These are phyloP conservation scores for Clarias platycephalus DNA, from an alignment of 2,797 vertebrate genomes.

Conservation along the genomic window DNA sequence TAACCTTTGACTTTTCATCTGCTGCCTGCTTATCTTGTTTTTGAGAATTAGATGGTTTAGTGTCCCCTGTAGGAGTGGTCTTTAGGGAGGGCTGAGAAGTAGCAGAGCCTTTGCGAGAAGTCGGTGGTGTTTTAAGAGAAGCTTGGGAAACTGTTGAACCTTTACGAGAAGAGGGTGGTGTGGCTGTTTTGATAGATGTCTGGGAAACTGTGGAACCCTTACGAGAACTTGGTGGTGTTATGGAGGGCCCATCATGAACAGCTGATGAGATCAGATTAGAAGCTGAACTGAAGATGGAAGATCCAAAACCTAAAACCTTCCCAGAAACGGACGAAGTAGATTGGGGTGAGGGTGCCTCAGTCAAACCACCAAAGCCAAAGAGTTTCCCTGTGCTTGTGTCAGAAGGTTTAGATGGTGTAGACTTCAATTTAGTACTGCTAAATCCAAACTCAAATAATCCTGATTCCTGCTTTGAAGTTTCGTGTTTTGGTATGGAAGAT, in stretches of 20 bases:
- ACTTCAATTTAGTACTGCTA: conserved; percentile 74
- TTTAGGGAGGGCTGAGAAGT: conserved; percentile 29
- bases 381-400: conserved; percentile 80
- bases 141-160: conserved; percentile 59
- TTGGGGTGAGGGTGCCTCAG: conserved; percentile 75
- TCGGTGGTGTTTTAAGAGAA: conserved; percentile 72
- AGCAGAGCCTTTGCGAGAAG: conserved; percentile 52
- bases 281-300: conserved; percentile 84
- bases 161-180: conserved; percentile 69
- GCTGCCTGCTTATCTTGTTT: conserved; percentile 25
- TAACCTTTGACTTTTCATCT: conserved; percentile 27
- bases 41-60: conserved; percentile 54
- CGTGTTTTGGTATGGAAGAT: conserved; percentile 51
- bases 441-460: conserved; percentile 80
- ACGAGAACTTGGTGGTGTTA: conserved; percentile 64
- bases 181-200: conserved; percentile 64
- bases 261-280: conserved; percentile 87
- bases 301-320: conserved; percentile 85
- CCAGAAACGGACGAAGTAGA: conserved; percentile 77
- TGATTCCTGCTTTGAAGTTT: conserved; percentile 71
- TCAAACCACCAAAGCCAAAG: conserved; percentile 79
- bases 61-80: conserved; percentile 31
- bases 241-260: conserved; percentile 78
- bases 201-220: conserved; percentile 47
- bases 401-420: conserved; percentile 71